A percentile compares a stretch with the other conserved stretches of the same genome.
phyloP scores from a whole-genome alignment of 2,797 vertebrate species.

The Meda fulgida region DNA sequence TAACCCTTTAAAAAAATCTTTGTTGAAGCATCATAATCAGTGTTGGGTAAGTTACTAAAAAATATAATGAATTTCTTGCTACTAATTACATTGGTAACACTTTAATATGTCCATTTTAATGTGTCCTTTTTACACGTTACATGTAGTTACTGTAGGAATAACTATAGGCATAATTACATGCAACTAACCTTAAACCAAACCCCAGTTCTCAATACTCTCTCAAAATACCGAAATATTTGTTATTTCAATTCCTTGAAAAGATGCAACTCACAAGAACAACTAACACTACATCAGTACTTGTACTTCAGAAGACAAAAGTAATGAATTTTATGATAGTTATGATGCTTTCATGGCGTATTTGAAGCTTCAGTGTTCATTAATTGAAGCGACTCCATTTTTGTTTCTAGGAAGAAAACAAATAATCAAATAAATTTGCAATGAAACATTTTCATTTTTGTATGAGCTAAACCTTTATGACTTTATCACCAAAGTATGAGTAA shows the following conservation, averaged over 20 bases:
- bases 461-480: not conserved
- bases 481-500: not conserved
- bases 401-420: not conserved
- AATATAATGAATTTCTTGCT: no score
- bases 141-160: no score
- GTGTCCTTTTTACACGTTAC: no score
- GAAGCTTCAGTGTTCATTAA: not conserved
- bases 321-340: not conserved
- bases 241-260: not conserved
- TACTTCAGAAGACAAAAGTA: not conserved
- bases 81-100: no score
- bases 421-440: not conserved
- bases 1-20: no score
- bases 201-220: no score
- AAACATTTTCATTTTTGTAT: not conserved
- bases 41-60: no score
- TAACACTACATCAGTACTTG: not conserved
- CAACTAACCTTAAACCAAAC: no score
- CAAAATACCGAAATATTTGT: not conserved
- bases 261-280: not conserved
- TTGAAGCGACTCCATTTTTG: no score
- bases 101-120: no score
- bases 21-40: not conserved
- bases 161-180: no score
- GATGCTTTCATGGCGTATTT: no score